Evolutionary conservation across 2,113 vertebrate species (phyloP), one percentile per base, ranked within the genome.

Genomic region (Cairina moschata): DNA sequence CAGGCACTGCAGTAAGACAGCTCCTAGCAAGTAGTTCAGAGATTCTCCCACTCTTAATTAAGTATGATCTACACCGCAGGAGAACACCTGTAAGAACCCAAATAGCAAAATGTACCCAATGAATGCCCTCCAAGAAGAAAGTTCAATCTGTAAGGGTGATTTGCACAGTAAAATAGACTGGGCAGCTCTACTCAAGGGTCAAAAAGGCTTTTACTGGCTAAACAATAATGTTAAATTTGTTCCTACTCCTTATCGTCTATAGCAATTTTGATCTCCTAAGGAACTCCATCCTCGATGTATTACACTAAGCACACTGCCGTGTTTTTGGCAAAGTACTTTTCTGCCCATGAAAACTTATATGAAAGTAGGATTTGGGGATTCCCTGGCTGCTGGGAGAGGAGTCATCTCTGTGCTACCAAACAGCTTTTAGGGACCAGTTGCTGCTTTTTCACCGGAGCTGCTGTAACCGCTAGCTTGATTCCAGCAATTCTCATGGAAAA

Each of bases 301-400:
- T 79, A 89, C 90, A 85, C 91, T 88, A 84, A 96, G 96, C 87
- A 96, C 79, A 74, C n/a, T 74, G 54, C 52, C 75, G 31, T 66
- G 77, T 3, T 96, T 95, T 96, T 91, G 93, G 85, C 93, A 93
- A 91, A 84, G 58, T 59, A 13, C 48, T 73, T 90, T 92, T 95
- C 73, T 56, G 59, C 73, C 92, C 91, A 78, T 13, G 95, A 89
- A 92, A 96, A 93, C 72, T 93, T 91, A 52, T 88, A 85, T 83
- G 95, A 83, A 97, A 96, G 71, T 68, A 85, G 80, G 90, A 93
- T 96, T 93, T 94, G 68, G 73, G 73, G 88, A 91, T 81, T 97
- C 77, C 88, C 83, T 82, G 26, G 77, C 44, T 95, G 95, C 69
- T 84, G 67, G 9, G 48, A 81, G 56, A 69, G 16, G 8, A 85